Evolutionary conservation across 2,113 vertebrate genomes (phyloP).

Genomic region (Notothenia coriiceps): DNA sequence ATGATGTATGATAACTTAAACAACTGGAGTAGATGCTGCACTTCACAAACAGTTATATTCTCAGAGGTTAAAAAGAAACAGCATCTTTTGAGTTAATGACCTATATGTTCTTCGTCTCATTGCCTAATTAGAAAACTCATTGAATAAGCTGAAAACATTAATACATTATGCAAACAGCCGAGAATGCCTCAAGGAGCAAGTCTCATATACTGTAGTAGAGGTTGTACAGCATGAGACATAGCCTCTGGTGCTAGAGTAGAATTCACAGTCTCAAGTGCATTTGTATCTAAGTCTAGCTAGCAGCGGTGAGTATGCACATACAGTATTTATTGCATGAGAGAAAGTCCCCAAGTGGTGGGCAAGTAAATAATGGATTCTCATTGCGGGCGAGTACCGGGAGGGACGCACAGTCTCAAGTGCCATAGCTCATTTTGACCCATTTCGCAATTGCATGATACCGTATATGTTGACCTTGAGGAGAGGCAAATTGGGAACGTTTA

Average conservation of each 20-base stretch:
- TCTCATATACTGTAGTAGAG: not conserved
- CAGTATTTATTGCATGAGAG: constrained; percentile 50
- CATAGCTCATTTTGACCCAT: constrained; percentile 60
- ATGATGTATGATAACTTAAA: constrained; percentile 61
- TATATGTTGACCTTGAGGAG: constrained; percentile 52
- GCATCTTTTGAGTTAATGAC: not conserved
- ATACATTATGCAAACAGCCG: constrained; percentile 37
- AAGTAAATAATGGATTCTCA: constrained; percentile 66
- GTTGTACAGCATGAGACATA: constrained; percentile 3
- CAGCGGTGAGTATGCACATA: constrained; percentile 18
- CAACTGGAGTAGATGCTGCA: constrained; percentile 25
- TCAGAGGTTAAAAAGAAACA: not conserved
- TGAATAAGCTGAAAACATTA: constrained; percentile 22
- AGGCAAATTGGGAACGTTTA: constrained; percentile 39
- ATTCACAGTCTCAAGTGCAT: constrained; percentile 33
- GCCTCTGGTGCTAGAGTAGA: constrained; percentile 11
- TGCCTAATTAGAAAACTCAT: constrained; percentile 6
- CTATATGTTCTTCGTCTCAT: not conserved
- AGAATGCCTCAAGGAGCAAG: constrained; percentile 10
- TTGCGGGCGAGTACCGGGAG: constrained; percentile 30
- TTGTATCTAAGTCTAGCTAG: constrained; percentile 19
- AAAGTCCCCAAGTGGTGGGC: constrained; percentile 54
- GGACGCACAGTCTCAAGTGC: constrained; percentile 27
- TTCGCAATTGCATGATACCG: constrained; percentile 44
- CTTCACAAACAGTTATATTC: constrained; percentile 5